Base-by-base conservation (phyloP, 1,140 invertebrate species). In the Drosophila punjabiensis region DNA sequence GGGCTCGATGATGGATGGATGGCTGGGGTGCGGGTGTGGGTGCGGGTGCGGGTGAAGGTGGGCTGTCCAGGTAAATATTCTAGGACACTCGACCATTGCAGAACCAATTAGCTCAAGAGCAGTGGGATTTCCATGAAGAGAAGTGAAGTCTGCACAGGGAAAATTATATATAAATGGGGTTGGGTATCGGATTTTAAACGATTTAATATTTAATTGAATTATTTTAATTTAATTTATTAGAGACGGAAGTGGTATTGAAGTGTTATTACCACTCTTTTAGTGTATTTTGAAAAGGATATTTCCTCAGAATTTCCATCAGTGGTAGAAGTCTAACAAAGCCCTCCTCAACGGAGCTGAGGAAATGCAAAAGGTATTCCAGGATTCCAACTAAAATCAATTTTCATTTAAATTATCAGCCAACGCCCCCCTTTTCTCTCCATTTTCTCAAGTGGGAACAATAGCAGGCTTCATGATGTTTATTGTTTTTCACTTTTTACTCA, bases 401-500 rank as follows among this genome's bases (percentile, higher is more conserved):
- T 39, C 14, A 52, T 52, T 70, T 68, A 47, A 69, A 74, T 73
- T 41, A 74, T 74, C 30, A 52, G 28, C 45, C 35, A 20, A n/a
- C 37, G 10, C 16, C 4, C 13, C 55, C 18, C 18, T 35, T 39
- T 41, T 24, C 33, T 28, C 47, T 33, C 18, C 24, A 2, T 7
- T 30, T 32, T 41, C 24, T n/a, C 14, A 20, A 50, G 24, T 32
- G 33, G 28, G 20, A 58, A 58, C 55, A 58, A 58, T 58, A 58
- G 39, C 55, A 58, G 55, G 33, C 20, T 62, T 75, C 60, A 79
- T 71, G 69, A 90, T 89, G 85, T 89, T 89, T 90, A 89, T 90
- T 89, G 86, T 89, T 89, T 88, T 89, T 89, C 81, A 82, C 81
- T 67, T 79, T 81, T 85, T 68, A 74, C 81, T 64, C 75, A 85